phyloP scores from a whole-genome alignment of 2,797 vertebrate species.

The Labeo calbasu region DNA sequence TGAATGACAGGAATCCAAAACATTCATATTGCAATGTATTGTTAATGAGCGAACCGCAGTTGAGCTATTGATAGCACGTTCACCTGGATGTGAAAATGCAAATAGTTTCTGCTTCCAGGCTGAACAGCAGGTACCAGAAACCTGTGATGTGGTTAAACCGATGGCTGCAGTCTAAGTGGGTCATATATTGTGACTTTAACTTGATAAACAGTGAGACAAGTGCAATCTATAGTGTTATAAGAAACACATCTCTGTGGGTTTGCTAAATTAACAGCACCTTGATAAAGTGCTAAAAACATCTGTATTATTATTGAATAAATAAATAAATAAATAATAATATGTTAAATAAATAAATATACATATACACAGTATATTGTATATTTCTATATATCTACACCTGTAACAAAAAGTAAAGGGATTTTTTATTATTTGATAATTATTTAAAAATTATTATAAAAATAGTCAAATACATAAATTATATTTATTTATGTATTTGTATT shows the following conservation, averaged over 20 bases:
- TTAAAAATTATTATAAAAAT: no score
- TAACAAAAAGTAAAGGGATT: background rate
- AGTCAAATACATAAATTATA: background rate
- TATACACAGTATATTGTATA: background rate
- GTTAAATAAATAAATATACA: background rate
- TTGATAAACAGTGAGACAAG: background rate
- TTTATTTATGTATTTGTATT: background rate
- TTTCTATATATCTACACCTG: background rate
- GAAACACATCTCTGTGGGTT: background rate
- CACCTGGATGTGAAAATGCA: constrained; percentile 30
- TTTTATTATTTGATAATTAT: background rate
- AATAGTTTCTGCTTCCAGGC: background rate
- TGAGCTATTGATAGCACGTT: constrained; percentile 25
- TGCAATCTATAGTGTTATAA: background rate
- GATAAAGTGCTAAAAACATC: background rate
- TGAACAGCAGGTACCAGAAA: constrained; percentile 18
- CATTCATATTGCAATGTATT: constrained; percentile 4
- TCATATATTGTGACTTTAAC: constrained; percentile 4
- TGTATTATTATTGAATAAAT: background rate
- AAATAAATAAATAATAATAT: background rate
- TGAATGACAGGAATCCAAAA: background rate
- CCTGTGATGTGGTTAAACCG: constrained; percentile 6
- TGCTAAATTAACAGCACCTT: background rate
- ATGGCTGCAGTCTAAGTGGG: constrained; percentile 7
- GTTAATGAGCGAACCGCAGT: constrained; percentile 32